Conservation (phyloP, 2,113 vertebrate genomes). For the Sturnus vulgaris region DNA sequence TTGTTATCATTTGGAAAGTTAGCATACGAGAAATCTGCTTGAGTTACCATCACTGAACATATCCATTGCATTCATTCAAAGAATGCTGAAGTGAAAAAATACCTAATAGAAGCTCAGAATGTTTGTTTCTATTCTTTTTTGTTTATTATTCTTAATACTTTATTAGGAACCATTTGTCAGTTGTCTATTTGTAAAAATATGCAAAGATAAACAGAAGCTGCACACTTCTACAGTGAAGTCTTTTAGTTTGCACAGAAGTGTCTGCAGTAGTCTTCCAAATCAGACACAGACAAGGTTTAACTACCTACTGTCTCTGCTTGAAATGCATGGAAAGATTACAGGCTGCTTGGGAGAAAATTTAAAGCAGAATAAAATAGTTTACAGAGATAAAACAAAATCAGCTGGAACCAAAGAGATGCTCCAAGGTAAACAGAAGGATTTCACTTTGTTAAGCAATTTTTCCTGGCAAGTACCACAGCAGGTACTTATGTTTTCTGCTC, state of each 20-base stretch:
- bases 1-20: not conserved
- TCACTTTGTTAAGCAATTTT: not conserved
- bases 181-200: not conserved
- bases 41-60: not conserved
- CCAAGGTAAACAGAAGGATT: conserved; percentile 7
- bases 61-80: not conserved
- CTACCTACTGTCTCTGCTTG: not conserved
- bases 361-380: not conserved
- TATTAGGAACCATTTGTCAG: not conserved
- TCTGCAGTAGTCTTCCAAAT: not conserved
- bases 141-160: not conserved
- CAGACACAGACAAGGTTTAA: not conserved
- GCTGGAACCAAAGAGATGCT: not conserved
- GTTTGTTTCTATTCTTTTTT: not conserved
- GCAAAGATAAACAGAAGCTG: not conserved
- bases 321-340: not conserved
- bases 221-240: not conserved
- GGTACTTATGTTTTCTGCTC: not conserved
- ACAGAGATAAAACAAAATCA: not conserved
- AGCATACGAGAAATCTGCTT: not conserved
- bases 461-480: not conserved
- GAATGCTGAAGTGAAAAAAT: not conserved
- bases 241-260: not conserved
- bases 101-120: not conserved
- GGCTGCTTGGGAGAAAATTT: not conserved